Percentiles rank a stretch among this genome's conserved stretches.
Evolutionary conservation across 2,888 invertebrate genomes (phyloP).

Genomic region (Calameuta pallipes): DNA sequence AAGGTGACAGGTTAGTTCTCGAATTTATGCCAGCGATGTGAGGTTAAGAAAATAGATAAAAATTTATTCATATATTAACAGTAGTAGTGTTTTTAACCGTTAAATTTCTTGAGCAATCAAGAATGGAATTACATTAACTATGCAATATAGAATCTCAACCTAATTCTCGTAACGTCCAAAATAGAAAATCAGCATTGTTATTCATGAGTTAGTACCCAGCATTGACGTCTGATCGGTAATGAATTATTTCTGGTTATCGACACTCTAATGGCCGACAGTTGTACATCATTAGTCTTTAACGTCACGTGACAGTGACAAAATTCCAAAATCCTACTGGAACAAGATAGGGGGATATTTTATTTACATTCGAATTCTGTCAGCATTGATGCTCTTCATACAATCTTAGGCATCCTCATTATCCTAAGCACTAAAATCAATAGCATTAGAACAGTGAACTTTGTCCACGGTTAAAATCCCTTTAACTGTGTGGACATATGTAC

Average conservation of each 20-base stretch:
- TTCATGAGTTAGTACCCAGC: neutral
- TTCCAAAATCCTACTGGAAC: constrained; percentile 65
- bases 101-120: constrained; percentile 37
- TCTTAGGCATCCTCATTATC: constrained; percentile 52
- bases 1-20: too few relatives aligned
- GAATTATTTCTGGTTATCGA: neutral
- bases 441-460: constrained; percentile 43
- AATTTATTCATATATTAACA: constrained; percentile 18
- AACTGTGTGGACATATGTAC: neutral
- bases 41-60: too few relatives aligned
- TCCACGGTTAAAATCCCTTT: constrained; percentile 6
- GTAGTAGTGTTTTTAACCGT: constrained; percentile 46
- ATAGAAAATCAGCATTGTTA: neutral
- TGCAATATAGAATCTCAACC: too few relatives aligned
- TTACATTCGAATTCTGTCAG: neutral
- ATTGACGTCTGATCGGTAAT: neutral
- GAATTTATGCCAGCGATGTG: too few relatives aligned
- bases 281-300: neutral
- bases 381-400: neutral
- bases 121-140: too few relatives aligned
- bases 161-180: neutral
- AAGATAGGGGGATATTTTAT: constrained; percentile 65
- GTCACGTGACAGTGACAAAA: neutral
- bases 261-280: neutral
- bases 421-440: constrained; percentile 63